These are phyloP conservation scores for Myotis myotis DNA, from an alignment of 2,797 vertebrate genomes.

Conservation along the genomic window DNA sequence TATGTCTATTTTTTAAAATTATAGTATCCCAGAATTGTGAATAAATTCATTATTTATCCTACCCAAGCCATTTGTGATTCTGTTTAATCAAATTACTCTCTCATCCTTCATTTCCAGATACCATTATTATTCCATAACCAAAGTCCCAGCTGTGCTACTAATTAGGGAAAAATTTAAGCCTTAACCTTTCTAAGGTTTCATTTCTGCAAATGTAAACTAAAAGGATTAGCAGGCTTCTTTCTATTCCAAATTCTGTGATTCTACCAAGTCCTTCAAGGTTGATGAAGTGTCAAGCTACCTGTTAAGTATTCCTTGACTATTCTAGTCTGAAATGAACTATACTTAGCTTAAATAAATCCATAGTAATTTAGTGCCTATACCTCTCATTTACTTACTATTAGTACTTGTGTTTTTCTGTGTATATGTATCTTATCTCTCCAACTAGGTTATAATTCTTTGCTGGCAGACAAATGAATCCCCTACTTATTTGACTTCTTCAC, in stretches of 20 bases:
- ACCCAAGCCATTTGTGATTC: background rate
- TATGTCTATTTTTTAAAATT: background rate
- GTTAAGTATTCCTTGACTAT: background rate
- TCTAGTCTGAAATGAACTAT: background rate
- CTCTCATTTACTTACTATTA: background rate
- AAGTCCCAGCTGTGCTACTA: background rate
- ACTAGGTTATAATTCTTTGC: background rate
- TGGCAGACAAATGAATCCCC: background rate
- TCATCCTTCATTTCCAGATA: conserved; percentile 9
- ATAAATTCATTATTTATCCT: background rate
- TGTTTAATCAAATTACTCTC: background rate
- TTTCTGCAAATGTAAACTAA: conserved; percentile 14
- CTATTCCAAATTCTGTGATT: background rate
- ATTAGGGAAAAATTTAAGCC: background rate
- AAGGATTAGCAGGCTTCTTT: background rate
- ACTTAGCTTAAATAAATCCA: background rate
- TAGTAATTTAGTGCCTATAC: background rate
- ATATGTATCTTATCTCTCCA: background rate
- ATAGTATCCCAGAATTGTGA: background rate
- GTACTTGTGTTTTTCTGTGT: background rate
- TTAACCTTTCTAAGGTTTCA: background rate
- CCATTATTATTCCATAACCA: background rate
- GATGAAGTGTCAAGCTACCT: background rate
- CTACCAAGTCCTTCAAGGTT: background rate
- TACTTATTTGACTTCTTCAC: background rate